Base-by-base conservation (phyloP, 2,888 invertebrate species). In the Perizoma affinitatum region DNA sequence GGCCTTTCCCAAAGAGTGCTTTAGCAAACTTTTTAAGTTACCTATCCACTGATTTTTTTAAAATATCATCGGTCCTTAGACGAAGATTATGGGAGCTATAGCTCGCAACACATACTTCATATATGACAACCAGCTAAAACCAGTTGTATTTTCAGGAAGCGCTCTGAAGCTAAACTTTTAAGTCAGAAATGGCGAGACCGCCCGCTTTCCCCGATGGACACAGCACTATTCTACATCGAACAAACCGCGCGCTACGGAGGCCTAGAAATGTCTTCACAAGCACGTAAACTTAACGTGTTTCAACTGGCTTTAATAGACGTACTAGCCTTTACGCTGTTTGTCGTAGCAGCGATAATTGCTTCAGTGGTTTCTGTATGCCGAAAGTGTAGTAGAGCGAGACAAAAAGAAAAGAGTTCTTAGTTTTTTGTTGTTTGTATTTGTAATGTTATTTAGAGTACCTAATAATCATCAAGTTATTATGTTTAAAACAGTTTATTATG, bases 161-260 rank as follows among this genome's bases (percentile, higher is more conserved):
- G 75, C 5, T 49, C 54, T 1, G 71, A 69, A 43, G 79, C 82
- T 1, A 76, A 76, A 67, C 63, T 59, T 3, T 66, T 82, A 4
- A 77, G 80, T 35, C 38, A 58, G 6, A 67, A 72, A 40, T 84
- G 84, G 82, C 65, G 67, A 48, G 76, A 79, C 44, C 77, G 82
- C 0, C 78, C 75, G 0, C 56, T 71, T 0, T 6, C 69, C 0
- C 83, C 84, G 0, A 83, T 84, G 80, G 79, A 79, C n/a, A 72
- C 73, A 0, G 84, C 84, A 0, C 53, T 83, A 2, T 78, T 74
- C 68, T 72, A 80, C 66, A 71, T 83, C 7, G 82, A 84, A 60
- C 75, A 70, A 35, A 71, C 75, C 0, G 83, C 79, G 4, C 75
- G 78, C 4, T 66, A 71, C 63, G 69, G 70, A 38, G 73, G 74